Evolutionary conservation across 1,140 invertebrate species (phyloP).

Genomic region (Limonius californicus): DNA sequence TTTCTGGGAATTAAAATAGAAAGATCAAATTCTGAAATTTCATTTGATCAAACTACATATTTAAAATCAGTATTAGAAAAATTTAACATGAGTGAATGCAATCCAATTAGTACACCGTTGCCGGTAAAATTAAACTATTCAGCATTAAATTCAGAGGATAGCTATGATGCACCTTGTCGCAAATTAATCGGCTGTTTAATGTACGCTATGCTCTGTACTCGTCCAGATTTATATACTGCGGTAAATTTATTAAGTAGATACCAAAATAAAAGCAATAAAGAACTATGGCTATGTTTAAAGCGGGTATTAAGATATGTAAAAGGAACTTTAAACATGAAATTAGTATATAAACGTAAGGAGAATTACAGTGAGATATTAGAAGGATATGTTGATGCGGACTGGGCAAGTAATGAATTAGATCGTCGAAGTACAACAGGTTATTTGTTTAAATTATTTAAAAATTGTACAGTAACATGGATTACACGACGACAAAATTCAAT

Average conservation of each 20-base stretch:
- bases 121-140: neutral
- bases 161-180: neutral
- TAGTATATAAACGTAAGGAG: neutral
- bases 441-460: too few relatives aligned
- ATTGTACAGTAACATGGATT: too few relatives aligned
- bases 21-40: neutral
- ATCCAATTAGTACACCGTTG: neutral
- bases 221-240: too few relatives aligned
- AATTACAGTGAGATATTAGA: neutral
- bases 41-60: slow-evolving; percentile 4
- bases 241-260: too few relatives aligned
- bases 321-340: slow-evolving; percentile 3
- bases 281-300: slow-evolving; percentile 8
- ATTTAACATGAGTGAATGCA: too few relatives aligned
- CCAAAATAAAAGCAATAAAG: neutral
- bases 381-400: too few relatives aligned
- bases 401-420: too few relatives aligned
- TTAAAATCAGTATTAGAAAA: slow-evolving; percentile 2
- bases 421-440: too few relatives aligned
- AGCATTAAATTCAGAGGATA: neutral
- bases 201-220: slow-evolving; percentile 3
- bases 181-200: slow-evolving; percentile 5
- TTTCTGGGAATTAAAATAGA: slow-evolving; percentile 1
- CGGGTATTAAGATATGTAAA: slow-evolving; percentile 1
- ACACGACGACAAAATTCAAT: too few relatives aligned